These are phyloP conservation scores for Lacanobia oleracea DNA, from an alignment of 2,888 invertebrate species.

Conservation along the genomic window DNA sequence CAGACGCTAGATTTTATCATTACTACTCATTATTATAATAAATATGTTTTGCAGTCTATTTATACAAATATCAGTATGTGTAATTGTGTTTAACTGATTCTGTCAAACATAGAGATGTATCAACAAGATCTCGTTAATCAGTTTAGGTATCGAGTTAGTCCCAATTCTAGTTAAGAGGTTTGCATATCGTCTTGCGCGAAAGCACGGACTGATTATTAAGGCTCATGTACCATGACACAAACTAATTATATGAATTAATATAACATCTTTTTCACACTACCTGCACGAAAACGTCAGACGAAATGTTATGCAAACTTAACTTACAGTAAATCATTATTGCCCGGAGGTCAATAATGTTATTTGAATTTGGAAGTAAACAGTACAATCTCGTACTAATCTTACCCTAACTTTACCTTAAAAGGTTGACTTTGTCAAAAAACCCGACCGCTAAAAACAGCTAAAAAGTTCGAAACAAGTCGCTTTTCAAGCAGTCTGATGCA, in stretches of 20 bases:
- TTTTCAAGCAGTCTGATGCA: too few species aligned
- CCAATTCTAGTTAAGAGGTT: slow-evolving; percentile 26
- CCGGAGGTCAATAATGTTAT: too few species aligned
- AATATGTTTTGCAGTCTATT: background rate
- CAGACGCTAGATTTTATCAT: background rate
- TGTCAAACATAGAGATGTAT: slow-evolving; percentile 22
- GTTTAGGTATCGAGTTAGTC: slow-evolving; percentile 27
- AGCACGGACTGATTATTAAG: background rate
- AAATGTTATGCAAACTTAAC: too few species aligned
- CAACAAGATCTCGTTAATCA: slow-evolving; percentile 15
- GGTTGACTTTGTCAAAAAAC: too few species aligned
- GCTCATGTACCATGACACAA: background rate
- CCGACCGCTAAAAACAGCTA: too few species aligned
- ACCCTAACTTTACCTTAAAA: too few species aligned
- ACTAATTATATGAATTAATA: background rate
- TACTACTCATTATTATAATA: background rate
- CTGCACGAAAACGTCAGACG: too few species aligned
- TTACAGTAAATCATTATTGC: too few species aligned
- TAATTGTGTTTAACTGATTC: slow-evolving; percentile 2
- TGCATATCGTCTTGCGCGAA: slow-evolving; percentile 18
- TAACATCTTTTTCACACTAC: background rate
- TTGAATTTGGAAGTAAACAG: too few species aligned
- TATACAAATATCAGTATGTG: background rate
- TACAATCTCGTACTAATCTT: too few species aligned
- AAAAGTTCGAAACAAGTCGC: too few species aligned